Evolutionary conservation across 1,140 invertebrate species (phyloP).

Genomic region (Samia ricini): DNA sequence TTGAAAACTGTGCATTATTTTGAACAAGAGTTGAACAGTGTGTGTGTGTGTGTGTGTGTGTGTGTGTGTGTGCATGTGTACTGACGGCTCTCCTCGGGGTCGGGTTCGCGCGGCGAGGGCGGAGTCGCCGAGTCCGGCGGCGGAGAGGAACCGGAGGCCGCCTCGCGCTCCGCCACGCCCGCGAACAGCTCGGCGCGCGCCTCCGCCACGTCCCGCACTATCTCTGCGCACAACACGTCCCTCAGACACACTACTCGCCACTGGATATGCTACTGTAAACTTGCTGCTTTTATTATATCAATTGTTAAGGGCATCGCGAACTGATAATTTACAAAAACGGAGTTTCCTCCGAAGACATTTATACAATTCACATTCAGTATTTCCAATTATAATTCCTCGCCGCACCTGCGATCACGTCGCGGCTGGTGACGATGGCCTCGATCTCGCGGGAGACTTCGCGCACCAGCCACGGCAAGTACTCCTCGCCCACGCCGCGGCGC

Average conservation of each 20-base stretch:
- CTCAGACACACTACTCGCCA: background rate
- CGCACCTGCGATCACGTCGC: constrained; percentile 86
- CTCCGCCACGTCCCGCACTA: constrained; percentile 86
- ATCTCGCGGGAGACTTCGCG: constrained; percentile 89
- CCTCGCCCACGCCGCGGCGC: constrained; percentile 86
- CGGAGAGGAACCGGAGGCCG: constrained; percentile 21
- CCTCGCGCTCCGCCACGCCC: constrained; percentile 33
- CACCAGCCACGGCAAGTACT: constrained; percentile 93
- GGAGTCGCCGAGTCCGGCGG: constrained; percentile 39
- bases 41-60: too few species aligned
- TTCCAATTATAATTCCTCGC: too few species aligned
- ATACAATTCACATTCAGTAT: too few species aligned
- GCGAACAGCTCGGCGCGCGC: constrained; percentile 81
- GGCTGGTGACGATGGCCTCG: constrained; percentile 86
- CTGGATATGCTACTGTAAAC: too few species aligned
- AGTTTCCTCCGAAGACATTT: too few species aligned
- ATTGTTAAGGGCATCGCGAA: too few species aligned
- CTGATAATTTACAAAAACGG: too few species aligned
- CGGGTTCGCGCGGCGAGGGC: constrained; percentile 20
- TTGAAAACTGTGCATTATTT: too few species aligned
- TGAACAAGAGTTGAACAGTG: too few species aligned
- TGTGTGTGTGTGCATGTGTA: background rate
- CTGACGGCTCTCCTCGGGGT: constrained; percentile 32
- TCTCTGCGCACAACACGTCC: constrained; percentile 71
- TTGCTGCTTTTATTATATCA: too few species aligned